phyloP scores from a whole-genome alignment of 1,140 invertebrate genomes.

The Nephila pilipes region DNA sequence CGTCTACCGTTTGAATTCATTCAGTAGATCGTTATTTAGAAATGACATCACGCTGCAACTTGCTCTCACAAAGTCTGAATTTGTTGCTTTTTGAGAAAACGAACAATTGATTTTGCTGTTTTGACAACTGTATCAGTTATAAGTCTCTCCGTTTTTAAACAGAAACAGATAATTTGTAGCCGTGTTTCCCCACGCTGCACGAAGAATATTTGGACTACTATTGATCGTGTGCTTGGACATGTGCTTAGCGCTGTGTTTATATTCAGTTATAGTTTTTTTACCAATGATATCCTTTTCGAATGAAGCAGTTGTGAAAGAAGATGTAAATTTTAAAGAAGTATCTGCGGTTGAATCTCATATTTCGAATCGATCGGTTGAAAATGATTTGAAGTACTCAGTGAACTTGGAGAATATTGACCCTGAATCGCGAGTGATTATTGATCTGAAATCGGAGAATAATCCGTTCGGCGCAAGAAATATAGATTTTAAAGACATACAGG shows the following conservation, averaged over 20 bases:
- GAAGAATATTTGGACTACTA: constrained; percentile 7
- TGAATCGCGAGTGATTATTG: constrained; percentile 39
- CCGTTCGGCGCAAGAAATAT: not conserved
- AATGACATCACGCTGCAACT: not conserved
- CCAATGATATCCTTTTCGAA: not conserved
- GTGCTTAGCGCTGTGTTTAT: constrained; percentile 54
- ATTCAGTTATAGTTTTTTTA: not conserved
- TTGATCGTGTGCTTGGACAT: constrained; percentile 61
- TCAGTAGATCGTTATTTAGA: not conserved
- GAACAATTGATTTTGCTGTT: not conserved
- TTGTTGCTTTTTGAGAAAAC: not conserved
- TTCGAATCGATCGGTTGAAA: not conserved
- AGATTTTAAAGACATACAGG: not conserved
- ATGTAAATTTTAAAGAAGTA: not conserved
- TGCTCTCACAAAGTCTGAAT: not conserved
- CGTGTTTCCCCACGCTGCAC: constrained; percentile 47
- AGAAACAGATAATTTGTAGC: not conserved
- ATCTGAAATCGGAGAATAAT: not conserved
- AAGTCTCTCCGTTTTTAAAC: not conserved
- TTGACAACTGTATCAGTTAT: not conserved
- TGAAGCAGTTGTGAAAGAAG: not conserved
- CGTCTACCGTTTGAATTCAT: not conserved
- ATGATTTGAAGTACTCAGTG: not conserved
- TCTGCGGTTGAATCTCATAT: not conserved
- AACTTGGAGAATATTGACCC: constrained; percentile 38